These are phyloP conservation scores for Coremacera marginata DNA, from an alignment of 2,888 invertebrate genomes.

Conservation along the genomic window DNA sequence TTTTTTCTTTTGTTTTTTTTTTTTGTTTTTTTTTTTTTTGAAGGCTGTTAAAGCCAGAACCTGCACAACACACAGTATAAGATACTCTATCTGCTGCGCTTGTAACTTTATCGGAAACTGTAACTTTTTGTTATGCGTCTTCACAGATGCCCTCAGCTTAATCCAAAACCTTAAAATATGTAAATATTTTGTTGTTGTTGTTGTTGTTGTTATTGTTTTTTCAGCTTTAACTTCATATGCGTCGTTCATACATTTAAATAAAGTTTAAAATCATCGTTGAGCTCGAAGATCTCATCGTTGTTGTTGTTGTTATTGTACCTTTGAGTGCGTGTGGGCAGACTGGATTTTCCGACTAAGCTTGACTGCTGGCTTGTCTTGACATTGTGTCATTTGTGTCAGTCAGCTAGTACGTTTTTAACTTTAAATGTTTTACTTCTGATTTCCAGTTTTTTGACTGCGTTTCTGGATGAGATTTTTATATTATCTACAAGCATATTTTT, in stretches of 20 bases:
- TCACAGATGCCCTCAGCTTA: not conserved
- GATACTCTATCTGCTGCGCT: not conserved
- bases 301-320: not conserved
- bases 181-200: conserved; percentile 43
- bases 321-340: conserved; percentile 24
- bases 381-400: not conserved
- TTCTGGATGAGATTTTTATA: not conserved
- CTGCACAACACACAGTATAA: no score
- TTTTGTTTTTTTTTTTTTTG: no score
- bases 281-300: conserved; percentile 6
- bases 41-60: not conserved
- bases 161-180: conserved; percentile 48
- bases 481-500: not conserved
- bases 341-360: not conserved
- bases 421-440: not conserved
- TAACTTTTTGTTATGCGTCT: not conserved
- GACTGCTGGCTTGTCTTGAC: not conserved
- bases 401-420: not conserved
- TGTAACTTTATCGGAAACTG: not conserved
- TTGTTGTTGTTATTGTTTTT: conserved; percentile 32
- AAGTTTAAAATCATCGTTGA: not conserved
- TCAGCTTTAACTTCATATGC: conserved; percentile 19
- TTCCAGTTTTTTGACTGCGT: not conserved
- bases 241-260: not conserved
- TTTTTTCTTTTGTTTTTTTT: not conserved